Base-by-base conservation (phyloP, 2,888 invertebrate genomes). In the Polydrusus cervinus region DNA sequence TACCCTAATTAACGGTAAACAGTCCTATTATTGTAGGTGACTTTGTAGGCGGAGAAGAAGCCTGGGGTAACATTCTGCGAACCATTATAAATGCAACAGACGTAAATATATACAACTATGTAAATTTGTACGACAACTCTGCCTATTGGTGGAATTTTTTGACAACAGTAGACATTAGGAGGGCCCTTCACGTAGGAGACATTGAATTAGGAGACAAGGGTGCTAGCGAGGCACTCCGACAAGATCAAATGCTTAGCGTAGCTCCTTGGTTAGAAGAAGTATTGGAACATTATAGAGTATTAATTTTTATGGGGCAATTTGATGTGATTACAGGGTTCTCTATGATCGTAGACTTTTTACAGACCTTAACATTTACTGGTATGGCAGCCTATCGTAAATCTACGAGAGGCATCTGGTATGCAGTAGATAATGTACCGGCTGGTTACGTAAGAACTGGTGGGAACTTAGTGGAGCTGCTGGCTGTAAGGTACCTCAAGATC, bases 241-340 rank as follows among this genome's bases (percentile, higher is more conserved):
- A 43, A 3, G 76, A 76, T 38, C 14, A 53, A 14, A 14, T 47
- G 10, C 34, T 47, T 5, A 69, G 57, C 49, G 43, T 71, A 20
- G 71, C 72, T 16, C 61, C 62, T 10, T 67, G 67, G 71, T 16
- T 76, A 10, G 67, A 90, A 0, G 91, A 92, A 78, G 86, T 95
- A 0, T 82, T 93, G 0, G 87, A 91, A 34, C 86, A 90, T 78
- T 93, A 93, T 81, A 88, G 89, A 84, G 90, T 95, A 13, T 89
- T 96, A 51, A 89, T 96, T 68, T 97, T 96, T 85, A 95, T 92
- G 83, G 97, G 97, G 0, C 96, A 97, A 83, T 84, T 96, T 76
- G 97, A 97, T 84, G 92, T 97, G 10, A 94, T 96, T 77, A 93
- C 95, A 0, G 94, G 95, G 0, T 94, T 95, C 85, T 94, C 95